Conservation (phyloP, 1,140 invertebrate genomes). For the Stenopsyche tienmushanensis region DNA sequence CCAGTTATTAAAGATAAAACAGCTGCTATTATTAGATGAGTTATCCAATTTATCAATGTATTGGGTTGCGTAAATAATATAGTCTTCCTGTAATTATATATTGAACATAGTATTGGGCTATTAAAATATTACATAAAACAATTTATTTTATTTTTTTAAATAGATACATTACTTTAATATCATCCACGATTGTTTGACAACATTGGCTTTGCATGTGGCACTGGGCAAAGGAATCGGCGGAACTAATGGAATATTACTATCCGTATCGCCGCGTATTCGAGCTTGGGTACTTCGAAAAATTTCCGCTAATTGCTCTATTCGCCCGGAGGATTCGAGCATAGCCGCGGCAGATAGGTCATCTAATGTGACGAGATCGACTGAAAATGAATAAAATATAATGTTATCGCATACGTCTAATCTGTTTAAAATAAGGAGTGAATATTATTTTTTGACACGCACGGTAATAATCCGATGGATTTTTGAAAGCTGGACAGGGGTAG, state of each 20-base stretch:
- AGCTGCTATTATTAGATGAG: conserved; percentile 73
- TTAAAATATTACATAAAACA: background rate
- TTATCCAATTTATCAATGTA: conserved; percentile 75
- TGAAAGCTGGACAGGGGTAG: conserved; percentile 93
- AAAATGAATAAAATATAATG: conserved; percentile 39
- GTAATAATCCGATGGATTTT: conserved; percentile 92
- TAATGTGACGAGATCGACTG: conserved; percentile 90
- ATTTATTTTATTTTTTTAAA: background rate
- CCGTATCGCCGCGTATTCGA: conserved; percentile 59
- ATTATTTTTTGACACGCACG: background rate
- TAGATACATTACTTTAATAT: conserved; percentile 67
- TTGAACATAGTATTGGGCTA: background rate
- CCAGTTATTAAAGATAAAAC: conserved; percentile 82
- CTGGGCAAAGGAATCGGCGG: conserved; percentile 73
- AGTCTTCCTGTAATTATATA: conserved; percentile 57
- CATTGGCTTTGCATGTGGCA: conserved; percentile 60
- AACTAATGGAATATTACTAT: conserved; percentile 56
- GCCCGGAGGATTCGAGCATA: conserved; percentile 89
- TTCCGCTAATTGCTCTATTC: conserved; percentile 87
- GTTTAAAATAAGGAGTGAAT: background rate
- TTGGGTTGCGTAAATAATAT: conserved; percentile 81
- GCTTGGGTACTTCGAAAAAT: conserved; percentile 69
- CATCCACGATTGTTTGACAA: conserved; percentile 66
- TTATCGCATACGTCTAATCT: background rate
- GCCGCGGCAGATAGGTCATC: conserved; percentile 91